A percentile compares a stretch with the other conserved stretches of the same genome.
phyloP scores from a whole-genome alignment of 1,140 invertebrate species.

The Brachionus paranguensis region DNA sequence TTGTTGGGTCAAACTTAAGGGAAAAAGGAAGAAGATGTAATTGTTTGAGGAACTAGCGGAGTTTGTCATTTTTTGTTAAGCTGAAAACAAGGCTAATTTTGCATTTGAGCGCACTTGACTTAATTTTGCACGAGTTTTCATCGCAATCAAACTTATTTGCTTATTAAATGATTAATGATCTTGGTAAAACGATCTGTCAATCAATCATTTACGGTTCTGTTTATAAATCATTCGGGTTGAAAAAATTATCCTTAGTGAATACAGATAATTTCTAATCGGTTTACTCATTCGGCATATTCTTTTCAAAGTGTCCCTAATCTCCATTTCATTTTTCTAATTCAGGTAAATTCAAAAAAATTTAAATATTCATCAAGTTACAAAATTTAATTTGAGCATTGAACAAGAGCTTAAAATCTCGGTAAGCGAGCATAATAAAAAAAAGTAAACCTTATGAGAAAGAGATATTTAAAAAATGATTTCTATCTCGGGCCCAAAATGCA shows the following conservation, averaged over 20 bases:
- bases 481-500: neutral
- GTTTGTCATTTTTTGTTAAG: neutral
- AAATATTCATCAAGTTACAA: neutral
- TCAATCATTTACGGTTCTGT: slow-evolving; percentile 16
- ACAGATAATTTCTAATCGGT: neutral
- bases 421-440: slow-evolving; percentile 27
- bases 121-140: neutral
- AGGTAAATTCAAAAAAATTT: neutral
- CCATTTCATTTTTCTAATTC: neutral
- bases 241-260: neutral
- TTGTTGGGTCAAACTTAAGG: neutral
- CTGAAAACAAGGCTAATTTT: neutral
- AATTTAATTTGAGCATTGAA: neutral
- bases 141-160: neutral
- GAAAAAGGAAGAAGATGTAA: neutral
- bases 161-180: slow-evolving; percentile 9
- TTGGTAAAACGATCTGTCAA: neutral
- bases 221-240: neutral
- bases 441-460: slow-evolving; percentile 24
- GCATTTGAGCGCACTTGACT: neutral
- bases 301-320: neutral
- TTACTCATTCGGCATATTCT: neutral
- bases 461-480: slow-evolving; percentile 12
- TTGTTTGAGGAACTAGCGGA: neutral
- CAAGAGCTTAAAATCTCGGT: neutral